Percentiles rank a stretch among this genome's conserved stretches.
Evolutionary conservation across 2,113 vertebrate genomes (phyloP).

Genomic region (Gobio gobio): DNA sequence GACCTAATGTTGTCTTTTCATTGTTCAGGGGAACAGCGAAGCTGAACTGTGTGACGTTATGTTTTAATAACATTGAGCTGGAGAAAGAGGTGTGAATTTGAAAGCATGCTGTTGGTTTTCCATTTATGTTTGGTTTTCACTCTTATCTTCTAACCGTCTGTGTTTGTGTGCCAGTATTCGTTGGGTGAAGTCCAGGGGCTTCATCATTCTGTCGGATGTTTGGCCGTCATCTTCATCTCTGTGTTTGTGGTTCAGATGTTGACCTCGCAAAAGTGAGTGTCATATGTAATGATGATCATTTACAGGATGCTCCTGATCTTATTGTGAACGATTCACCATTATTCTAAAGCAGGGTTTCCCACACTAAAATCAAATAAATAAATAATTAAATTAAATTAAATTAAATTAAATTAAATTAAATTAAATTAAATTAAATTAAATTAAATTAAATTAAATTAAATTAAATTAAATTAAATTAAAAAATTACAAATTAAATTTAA

Average conservation of each 20-base stretch:
- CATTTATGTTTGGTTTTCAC: neutral
- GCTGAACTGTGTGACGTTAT: conserved; percentile 76
- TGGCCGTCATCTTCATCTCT: conserved; percentile 78
- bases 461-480: too few relatives aligned
- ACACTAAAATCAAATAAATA: too few relatives aligned
- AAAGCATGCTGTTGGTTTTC: neutral
- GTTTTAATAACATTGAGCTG: conserved; percentile 72
- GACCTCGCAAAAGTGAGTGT: conserved; percentile 80
- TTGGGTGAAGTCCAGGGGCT: conserved; percentile 77
- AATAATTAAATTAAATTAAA: too few relatives aligned
- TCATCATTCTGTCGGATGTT: conserved; percentile 80
- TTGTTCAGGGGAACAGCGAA: conserved; percentile 61
- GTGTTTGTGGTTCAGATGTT: conserved; percentile 86
- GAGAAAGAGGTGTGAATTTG: conserved; percentile 73
- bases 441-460: too few relatives aligned
- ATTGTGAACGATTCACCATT: too few relatives aligned
- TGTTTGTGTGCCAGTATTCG: conserved; percentile 76
- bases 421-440: too few relatives aligned
- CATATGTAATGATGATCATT: too few relatives aligned
- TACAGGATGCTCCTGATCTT: too few relatives aligned
- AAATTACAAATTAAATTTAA: too few relatives aligned
- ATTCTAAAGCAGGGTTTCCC: too few relatives aligned
- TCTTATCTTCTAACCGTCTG: neutral
- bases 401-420: too few relatives aligned
- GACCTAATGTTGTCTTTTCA: neutral